phyloP scores from a whole-genome alignment of 2,888 invertebrate genomes.

The Chrysina gloriosa region DNA sequence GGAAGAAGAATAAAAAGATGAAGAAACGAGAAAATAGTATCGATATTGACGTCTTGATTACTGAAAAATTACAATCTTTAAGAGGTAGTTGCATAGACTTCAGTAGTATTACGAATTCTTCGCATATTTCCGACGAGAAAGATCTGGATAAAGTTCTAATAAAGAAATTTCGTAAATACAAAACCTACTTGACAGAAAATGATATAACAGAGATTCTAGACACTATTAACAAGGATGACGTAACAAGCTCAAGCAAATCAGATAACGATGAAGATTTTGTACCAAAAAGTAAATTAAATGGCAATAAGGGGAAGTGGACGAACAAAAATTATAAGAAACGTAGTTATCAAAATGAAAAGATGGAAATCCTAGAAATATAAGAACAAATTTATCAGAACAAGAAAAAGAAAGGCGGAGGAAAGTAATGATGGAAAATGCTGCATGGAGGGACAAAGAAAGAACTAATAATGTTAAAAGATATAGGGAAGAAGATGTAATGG shows the following conservation, averaged over 20 bases:
- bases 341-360: slow-evolving; percentile 44
- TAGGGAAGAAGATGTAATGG: slow-evolving; percentile 69
- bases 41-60: slow-evolving; percentile 57
- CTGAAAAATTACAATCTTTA: slow-evolving; percentile 57
- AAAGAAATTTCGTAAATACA: slow-evolving; percentile 76
- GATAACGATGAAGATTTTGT: slow-evolving; percentile 38
- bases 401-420: slow-evolving; percentile 77
- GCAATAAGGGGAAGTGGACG: slow-evolving; percentile 52
- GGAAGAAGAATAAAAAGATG: slow-evolving; percentile 67
- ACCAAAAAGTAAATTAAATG: slow-evolving; percentile 10
- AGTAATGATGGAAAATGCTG: slow-evolving; percentile 89
- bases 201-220: slow-evolving; percentile 62
- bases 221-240: slow-evolving; percentile 57
- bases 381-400: slow-evolving; percentile 67
- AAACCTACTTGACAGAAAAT: slow-evolving; percentile 66
- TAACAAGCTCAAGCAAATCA: slow-evolving; percentile 6
- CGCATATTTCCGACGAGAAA: slow-evolving; percentile 59
- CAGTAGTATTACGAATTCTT: slow-evolving; percentile 45
- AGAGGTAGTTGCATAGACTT: slow-evolving; percentile 46
- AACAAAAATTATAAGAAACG: slow-evolving; percentile 35
- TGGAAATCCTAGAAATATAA: slow-evolving; percentile 1
- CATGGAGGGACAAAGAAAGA: slow-evolving; percentile 75
- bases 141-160: slow-evolving; percentile 77
- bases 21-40: slow-evolving; percentile 55
- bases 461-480: slow-evolving; percentile 73